Evolutionary conservation across 1,140 invertebrate species (phyloP).

Genomic region (Drosophila grimshawi): DNA sequence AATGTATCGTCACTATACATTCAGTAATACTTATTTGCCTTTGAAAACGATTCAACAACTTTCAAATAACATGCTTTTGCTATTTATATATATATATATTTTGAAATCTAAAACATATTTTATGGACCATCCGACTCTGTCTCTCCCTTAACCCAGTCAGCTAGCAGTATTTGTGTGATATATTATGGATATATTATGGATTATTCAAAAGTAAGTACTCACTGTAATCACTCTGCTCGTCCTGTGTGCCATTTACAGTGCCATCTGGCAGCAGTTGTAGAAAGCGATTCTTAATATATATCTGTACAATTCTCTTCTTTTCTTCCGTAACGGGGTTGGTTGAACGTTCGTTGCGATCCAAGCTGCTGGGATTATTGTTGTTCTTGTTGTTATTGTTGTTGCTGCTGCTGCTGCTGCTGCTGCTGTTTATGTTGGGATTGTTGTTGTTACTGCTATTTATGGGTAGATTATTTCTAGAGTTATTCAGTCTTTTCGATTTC

Average conservation of each 20-base stretch:
- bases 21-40: too few relatives aligned
- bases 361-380: conserved; percentile 56
- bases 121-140: too few relatives aligned
- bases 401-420: conserved; percentile 48
- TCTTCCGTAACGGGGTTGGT: conserved; percentile 88
- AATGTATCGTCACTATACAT: too few relatives aligned
- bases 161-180: too few relatives aligned
- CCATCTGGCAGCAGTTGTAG: conserved; percentile 91
- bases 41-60: too few relatives aligned
- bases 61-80: too few relatives aligned
- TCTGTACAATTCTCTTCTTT: conserved; percentile 85
- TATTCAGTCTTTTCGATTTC: conserved; percentile 84
- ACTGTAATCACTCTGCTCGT: conserved; percentile 92
- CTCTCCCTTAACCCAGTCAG: neutral
- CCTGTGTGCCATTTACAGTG: conserved; percentile 91
- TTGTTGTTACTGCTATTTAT: conserved; percentile 72
- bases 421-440: conserved; percentile 27
- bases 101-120: too few relatives aligned
- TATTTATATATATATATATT: too few relatives aligned
- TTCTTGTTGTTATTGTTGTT: conserved; percentile 35
- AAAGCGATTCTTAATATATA: conserved; percentile 92
- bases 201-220: conserved; percentile 85
- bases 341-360: conserved; percentile 87
- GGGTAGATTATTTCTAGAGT: conserved; percentile 79
- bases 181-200: too few relatives aligned